phyloP scores from a whole-genome alignment of 2,113 vertebrate species.

The Chionomys nivalis region DNA sequence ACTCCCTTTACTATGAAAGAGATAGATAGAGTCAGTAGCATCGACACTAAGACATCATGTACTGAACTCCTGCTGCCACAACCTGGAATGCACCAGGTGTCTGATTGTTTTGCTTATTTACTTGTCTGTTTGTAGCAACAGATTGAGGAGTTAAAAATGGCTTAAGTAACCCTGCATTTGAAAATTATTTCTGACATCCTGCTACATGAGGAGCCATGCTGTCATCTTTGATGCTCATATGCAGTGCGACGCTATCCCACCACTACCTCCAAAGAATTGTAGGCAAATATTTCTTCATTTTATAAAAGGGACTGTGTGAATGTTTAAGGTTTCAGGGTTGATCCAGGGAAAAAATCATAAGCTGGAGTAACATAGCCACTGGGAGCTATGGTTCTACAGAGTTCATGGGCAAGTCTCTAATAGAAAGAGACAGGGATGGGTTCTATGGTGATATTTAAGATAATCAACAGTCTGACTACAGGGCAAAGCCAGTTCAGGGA shows the following conservation, averaged over 20 bases:
- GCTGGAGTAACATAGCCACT: neutral
- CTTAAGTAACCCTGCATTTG: neutral
- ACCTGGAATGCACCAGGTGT: neutral
- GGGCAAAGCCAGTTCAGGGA: too few relatives aligned
- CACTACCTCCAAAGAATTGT: neutral
- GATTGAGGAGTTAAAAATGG: neutral
- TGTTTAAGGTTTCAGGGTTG: neutral
- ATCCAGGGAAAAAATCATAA: neutral
- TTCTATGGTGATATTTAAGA: too few relatives aligned
- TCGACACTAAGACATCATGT: neutral
- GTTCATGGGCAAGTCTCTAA: neutral
- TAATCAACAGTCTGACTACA: too few relatives aligned
- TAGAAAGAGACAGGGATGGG: neutral
- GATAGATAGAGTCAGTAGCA: neutral
- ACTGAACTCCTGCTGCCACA: neutral
- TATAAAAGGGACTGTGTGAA: neutral
- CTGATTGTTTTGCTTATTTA: neutral
- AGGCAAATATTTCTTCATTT: neutral
- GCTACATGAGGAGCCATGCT: neutral
- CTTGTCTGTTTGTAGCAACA: neutral
- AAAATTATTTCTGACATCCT: neutral
- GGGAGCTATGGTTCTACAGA: rapidly evolving
- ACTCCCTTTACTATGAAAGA: neutral
- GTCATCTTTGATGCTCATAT: neutral
- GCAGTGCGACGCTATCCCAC: neutral